Base-by-base conservation (phyloP, 2,113 vertebrate species). In the Prunella fulvescens region DNA sequence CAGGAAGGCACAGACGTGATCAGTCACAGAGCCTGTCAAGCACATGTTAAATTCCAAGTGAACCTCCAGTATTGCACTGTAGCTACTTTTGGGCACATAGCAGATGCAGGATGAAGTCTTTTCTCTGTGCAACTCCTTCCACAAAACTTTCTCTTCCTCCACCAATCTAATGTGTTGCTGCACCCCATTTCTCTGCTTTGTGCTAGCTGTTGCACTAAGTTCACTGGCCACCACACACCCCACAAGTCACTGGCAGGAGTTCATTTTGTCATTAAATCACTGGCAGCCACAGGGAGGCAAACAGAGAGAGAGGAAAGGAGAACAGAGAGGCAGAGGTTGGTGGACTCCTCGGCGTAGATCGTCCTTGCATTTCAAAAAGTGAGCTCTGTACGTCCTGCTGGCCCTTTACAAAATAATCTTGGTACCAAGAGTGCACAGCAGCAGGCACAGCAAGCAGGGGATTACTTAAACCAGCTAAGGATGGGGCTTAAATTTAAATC, bases 1-100 rank as follows among this genome's bases (percentile, higher is more conserved):
- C 19, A 42, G 67, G 48, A 76, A 94, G 79, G 58, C 51, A 60
- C 31, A 92, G 91, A 67, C 58, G 56, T 69, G 70, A 73, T 72
- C 91, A 79, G 72, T 39, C 57, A 79, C 67, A 76, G 51, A 61
- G 42, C 40, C 54, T 73, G 87, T 29, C 85, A 90, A 48, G 62
- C 28, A 45, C 47, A 33, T 0, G 0, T 64, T 70, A 50, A 66
- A 76, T 57, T 72, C 57, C 73, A 92, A 76, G 35, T 20, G 45
- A 95, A 90, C 33, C n/a, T 76, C 8, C 57, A 31, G 2, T 18
- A 54, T 19, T 65, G 33, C 18, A 5, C 24, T 58, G 20, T 19
- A 47, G 14, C 35, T 69, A 14, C 44, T 71, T 83, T 31, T 37
- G 51, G 51, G 20, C 25, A 26, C 1, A 3, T 11, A 66, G 0